Evolutionary conservation across 2,797 vertebrate species (phyloP), one percentile per base, ranked within the genome.

Genomic region (Pagetopsis macropterus): DNA sequence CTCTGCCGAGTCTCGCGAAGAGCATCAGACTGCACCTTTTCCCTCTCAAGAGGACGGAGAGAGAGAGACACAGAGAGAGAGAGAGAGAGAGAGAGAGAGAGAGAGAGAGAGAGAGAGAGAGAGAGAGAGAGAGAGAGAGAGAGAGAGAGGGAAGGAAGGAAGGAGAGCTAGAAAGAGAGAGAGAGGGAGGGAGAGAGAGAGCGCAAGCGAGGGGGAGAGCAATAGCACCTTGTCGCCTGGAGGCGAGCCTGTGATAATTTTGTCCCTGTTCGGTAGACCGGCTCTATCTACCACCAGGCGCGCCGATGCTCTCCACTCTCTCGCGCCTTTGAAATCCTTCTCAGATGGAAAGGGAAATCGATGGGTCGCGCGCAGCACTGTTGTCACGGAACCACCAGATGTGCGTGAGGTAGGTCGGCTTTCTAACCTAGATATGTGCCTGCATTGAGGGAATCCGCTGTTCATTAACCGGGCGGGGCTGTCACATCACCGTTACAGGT

Each of bases 21-120:
- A 91, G 82, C 89, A 87, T 88, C 90, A 92, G 91, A 93, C 91
- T 93, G 92, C 91, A 93, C 92, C 92, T 92, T 92, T 91, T 89
- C 89, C 89, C 87, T 64, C 82, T 92, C 85, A 60, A 78, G 88
- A 91, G 81, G 81, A 67, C 55, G 62, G 62, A 66, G 60, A 69
- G 58, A 45, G 23, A 62, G 59, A 62, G 60, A 50, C 3, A 46
- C 19, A 17, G 78, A 58, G 71, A 79, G 72, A 82, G 73, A 76
- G n/a, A n/a, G n/a, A n/a, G n/a, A n/a, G n/a, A n/a, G n/a, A n/a
- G n/a, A n/a, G n/a, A n/a, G n/a, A n/a, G n/a, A n/a, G n/a, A n/a
- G n/a, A n/a, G n/a, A n/a, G n/a, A n/a, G n/a, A n/a, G n/a, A n/a
- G n/a, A 58, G 71, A 79, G 72, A 82, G 73, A 76, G n/a, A n/a